Base-by-base conservation (phyloP, 2,888 invertebrate genomes). In the Acanthosepion pharaonis region DNA sequence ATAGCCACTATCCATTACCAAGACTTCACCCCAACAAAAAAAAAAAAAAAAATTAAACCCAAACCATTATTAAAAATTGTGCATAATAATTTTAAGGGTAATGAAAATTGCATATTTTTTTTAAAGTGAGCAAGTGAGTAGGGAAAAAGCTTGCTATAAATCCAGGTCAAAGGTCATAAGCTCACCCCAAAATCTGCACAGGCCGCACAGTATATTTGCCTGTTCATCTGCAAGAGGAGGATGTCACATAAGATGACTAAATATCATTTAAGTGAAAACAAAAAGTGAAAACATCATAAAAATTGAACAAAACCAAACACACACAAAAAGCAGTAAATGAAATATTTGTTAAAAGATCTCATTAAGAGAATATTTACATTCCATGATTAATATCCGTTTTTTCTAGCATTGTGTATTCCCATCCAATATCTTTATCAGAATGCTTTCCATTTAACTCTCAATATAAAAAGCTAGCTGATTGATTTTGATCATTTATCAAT, bases 201-300 rank as follows among this genome's bases (percentile, higher is more conserved):
- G 78, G n/a, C 78, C 33, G 78, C 78, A n/a, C 78, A 78, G n/a
- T 78, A 33, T 33, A 78, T 78, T 78, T 78, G 78, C 78, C n/a
- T 78, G 78, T 78, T 78, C n/a, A 78, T 78, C 78, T 78, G 78
- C n/a, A 78, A 78, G n/a, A 78, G n/a, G 78, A 78, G 78, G 78
- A 78, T 33, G 11, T 33, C n/a, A n/a, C 20, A 23, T 59, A 23
- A 59, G 23, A 23, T 23, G 59, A 59, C 78, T 18, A 33, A 78
- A 78, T 18, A 78, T 78, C n/a, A 64, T 64, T 64, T 25, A 64
- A 25, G 25, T 25, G 25, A 25, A 28, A 23, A 28, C 8, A 64
- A 64, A 23, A 64, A 25, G 28, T 64, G 25, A 64, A 64, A 8
- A 64, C 23, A 64, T 64, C 23, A 25, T 64, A 25, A 64, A 59